phyloP scores from a whole-genome alignment of 2,888 invertebrate species.

The Icerya purchasi region DNA sequence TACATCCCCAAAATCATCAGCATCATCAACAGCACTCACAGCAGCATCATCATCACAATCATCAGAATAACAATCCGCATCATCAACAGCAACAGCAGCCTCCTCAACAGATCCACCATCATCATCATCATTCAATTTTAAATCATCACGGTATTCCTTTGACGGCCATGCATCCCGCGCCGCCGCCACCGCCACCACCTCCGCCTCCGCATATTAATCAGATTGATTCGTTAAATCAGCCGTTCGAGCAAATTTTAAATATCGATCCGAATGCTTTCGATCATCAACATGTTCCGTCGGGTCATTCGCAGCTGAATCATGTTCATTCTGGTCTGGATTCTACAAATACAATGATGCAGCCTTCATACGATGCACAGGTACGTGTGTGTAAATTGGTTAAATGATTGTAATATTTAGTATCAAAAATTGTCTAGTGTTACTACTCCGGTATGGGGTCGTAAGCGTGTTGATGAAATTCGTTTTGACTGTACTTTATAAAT shows the following conservation, averaged over 20 bases:
- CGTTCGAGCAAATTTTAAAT: conserved; percentile 22
- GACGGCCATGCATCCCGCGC: conserved; percentile 24
- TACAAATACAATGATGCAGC: conserved; percentile 19
- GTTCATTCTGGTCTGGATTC: conserved; percentile 23
- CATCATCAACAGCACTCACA: neutral
- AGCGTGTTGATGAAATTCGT: too few species aligned
- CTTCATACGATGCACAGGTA: conserved; percentile 59
- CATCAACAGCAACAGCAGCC: neutral
- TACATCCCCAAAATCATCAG: conserved; percentile 2
- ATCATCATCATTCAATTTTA: conserved; percentile 2
- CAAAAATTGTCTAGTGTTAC: too few species aligned
- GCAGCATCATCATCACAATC: conserved; percentile 4
- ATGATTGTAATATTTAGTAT: too few species aligned
- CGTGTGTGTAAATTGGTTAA: too few species aligned
- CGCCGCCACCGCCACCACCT: conserved; percentile 19
- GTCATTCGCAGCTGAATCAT: conserved; percentile 28
- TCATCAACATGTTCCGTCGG: conserved; percentile 27
- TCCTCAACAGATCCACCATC: conserved; percentile 17
- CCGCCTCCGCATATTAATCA: conserved; percentile 13
- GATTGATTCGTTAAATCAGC: conserved; percentile 17
- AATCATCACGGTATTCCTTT: conserved; percentile 10
- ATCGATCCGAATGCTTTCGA: conserved; percentile 17
- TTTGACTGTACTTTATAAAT: too few species aligned
- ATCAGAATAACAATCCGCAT: conserved; percentile 5
- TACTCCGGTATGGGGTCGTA: too few species aligned